Base-by-base conservation (phyloP, 1,140 invertebrate genomes). In the Zophobas morio region DNA sequence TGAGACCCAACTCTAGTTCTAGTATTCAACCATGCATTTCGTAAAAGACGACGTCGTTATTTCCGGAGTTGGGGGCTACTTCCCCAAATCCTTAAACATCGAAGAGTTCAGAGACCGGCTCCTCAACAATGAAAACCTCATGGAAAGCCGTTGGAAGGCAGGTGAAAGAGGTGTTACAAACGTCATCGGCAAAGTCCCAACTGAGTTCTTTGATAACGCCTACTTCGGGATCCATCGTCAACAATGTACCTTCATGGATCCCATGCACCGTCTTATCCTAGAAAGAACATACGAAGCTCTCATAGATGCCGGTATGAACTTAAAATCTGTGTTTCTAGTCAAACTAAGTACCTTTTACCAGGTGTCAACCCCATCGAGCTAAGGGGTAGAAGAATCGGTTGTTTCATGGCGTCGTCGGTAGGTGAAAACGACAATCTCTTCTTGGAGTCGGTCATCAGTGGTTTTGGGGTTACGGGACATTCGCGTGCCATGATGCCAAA, bases 401-500 rank as follows among this genome's bases (percentile, higher is more conserved):
- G 93, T 6, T 94, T 90, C 82, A 89, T 93, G 79, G 92, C 91
- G n/a, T 87, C 88, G 1, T 90, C 89, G 81, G 87, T 90, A 34
- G 91, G 92, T n/a, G 93, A 94, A 84, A 87, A 88, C 71, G 85
- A 86, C 70, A 85, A 85, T 76, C 63, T 86, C 6, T 85, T 86
- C 66, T 83, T 84, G 86, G 84, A 86, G 73, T 84, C 84, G 0
- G 80, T 86, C 36, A 80, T 84, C 0, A 85, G 82, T 74, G 92
- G 92, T 1, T 92, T 92, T 85, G 89, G 88, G 46, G 88, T 93
- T 81, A 90, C 91, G 73, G 92, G 92, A 33, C 92, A 92, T 83
- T 88, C 89, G 3, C 86, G 90, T 63, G 90, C 90, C 34, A 93
- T 93, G 91, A 89, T 92, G 87, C 88, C 91, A 1, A 93, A 93